Evolutionary conservation across 2,797 vertebrate species (phyloP).

Genomic region (Furcifer pardalis): DNA sequence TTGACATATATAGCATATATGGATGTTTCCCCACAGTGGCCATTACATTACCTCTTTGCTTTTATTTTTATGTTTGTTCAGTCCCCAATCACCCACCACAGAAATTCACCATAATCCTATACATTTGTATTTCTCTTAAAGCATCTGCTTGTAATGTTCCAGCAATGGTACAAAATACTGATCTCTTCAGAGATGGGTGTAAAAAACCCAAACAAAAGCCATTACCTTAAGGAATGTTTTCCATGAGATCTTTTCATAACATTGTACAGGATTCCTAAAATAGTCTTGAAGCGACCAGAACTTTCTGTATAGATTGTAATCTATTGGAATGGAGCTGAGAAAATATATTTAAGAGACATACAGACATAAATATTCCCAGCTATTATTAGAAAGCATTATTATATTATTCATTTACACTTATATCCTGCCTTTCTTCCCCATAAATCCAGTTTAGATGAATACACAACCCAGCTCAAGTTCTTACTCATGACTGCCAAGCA

Average conservation of each 20-base stretch:
- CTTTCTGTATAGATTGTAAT: constrained; percentile 99
- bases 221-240: constrained; percentile 96
- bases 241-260: constrained; percentile 97
- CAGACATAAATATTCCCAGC: background rate
- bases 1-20: background rate
- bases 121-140: background rate
- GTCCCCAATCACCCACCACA: too few species aligned
- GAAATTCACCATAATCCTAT: background rate
- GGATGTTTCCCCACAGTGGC: background rate
- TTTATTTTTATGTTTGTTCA: background rate
- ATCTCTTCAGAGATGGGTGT: background rate
- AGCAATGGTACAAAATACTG: background rate
- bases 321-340: constrained; percentile 94
- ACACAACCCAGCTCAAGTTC: background rate
- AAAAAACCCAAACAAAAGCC: background rate
- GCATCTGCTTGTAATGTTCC: background rate
- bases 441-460: background rate
- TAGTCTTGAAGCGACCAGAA: constrained; percentile 99
- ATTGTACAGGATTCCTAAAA: constrained; percentile 97
- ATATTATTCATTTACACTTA: background rate
- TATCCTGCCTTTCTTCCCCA: background rate
- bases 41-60: background rate
- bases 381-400: background rate
- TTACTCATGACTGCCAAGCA: background rate
- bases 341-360: constrained; percentile 4